Base-by-base conservation (phyloP, 2,113 vertebrate genomes). In the Geococcyx californianus region DNA sequence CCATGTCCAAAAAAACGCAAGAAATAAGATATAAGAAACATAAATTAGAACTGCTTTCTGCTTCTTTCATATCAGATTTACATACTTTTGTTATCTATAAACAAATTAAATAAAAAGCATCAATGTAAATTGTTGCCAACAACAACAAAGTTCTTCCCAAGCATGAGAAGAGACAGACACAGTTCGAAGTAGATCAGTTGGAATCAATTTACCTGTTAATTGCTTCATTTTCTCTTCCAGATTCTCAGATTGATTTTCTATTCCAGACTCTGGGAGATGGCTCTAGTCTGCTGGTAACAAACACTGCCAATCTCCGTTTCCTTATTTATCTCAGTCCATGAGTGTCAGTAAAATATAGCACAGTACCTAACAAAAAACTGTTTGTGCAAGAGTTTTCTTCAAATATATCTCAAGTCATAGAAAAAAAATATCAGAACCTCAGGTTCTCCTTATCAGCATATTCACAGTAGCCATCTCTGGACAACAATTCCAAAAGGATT, bases 191-290 rank as follows among this genome's bases (percentile, higher is more conserved):
- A 88, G 90, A 96, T 92, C 87, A 81, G 72, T 24, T 95, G 59
- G 40, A 95, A 95, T 85, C 92, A 90, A 93, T 95, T 84, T 86
- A 70, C 82, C 28, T 44, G 56, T 79, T 96, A 95, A 95, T 90
- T 93, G 72, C 33, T 94, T 96, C 55, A 79, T 96, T 94, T 93
- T 96, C 85, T 90, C 76, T 88, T 87, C 21, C 31, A 88, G 34
- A 44, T 81, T 49, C 42, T 77, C 55, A 81, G 63, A 91, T 74
- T 91, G 90, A 94, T 94, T 95, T 97, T 95, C 92, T 90, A 49
- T 80, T 92, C 47, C 64, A 85, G 51, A 68, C 51, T 52, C 11
- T 55, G 52, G 52, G 72, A 95, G 42, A 1, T 80, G 26, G 13
- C 12, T 23, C 49, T 59, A 74, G 72, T 77, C 63, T 85, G 74